Evolutionary conservation across 2,888 invertebrate species (phyloP), one percentile per base, ranked within the genome.

Genomic region (Chalcis sispes): DNA sequence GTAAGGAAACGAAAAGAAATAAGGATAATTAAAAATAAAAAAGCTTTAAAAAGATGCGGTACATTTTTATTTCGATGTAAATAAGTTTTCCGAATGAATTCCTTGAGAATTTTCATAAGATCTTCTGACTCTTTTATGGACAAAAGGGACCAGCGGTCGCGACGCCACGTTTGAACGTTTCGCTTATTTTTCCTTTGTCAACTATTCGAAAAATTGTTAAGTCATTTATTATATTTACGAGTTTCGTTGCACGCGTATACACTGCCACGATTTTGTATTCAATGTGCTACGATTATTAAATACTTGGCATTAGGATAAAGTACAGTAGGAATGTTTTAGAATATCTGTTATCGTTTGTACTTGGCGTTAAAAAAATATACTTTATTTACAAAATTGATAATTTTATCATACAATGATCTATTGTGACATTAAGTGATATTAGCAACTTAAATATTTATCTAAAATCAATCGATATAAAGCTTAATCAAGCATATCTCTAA

Each of bases 51-150:
- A 48, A 42, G 1, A 10, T 27, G 46, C 62, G 36, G 42, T 61
- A 48, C 32, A 1, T 7, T 67, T 74, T 74, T 23, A 56, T 73
- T 66, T 73, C 20, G 40, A 52, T 73, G 73, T 73, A 73, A 73
- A 73, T 73, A 73, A 66, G 52, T 73, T 73, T 36, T n/a, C 32
- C 48, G 36, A 56, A 65, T 15, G 54, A 46, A 64, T 61, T 36
- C 20, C n/a, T 42, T 74, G 46, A 54, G 58, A 64, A 58, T 71
- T 75, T 50, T 59, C 70, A 58, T 7, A 40, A 58, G 65, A 71
- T 75, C 75, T 71, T 75, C 75, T 64, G 66, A 75, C 71, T 75
- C 75, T 77, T 72, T 69, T 77, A 77, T 69, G 72, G 52, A 59
- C 64, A 77, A 67, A 69, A 72, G 72, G 72, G 72, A 77, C 77